Base-by-base conservation (phyloP, 1,140 invertebrate species). In the Sycophila sp. region DNA sequence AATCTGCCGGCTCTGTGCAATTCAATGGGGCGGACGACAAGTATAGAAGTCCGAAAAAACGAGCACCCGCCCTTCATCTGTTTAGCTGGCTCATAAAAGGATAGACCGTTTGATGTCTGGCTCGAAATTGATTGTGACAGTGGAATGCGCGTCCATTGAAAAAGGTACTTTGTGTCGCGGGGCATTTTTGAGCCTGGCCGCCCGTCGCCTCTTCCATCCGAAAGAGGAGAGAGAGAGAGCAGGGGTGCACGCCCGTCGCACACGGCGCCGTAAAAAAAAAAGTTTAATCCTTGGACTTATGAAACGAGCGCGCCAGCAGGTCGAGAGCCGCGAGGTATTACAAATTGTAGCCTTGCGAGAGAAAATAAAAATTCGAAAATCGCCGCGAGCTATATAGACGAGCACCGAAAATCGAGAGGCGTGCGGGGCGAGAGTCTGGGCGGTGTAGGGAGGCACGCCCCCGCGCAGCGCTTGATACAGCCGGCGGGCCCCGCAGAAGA, bases 101-200 rank as follows among this genome's bases (percentile, higher is more conserved):
- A 32, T 59, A 30, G 30, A 24, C 34, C 53, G 45, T 38, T 55
- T 40, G 32, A 58, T 64, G 51, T 49, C 49, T 30, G 28, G 24
- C 28, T 38, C 22, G 26, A 62, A 68, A 64, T 69, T 69, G 51
- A 64, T 63, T 59, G 36, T 68, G 56, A 64, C 71, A 64, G 38
- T 40, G 65, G 60, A 64, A 69, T 67, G 64, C 53, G 32, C 42
- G 28, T 24, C 59, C 55, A 64, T 69, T 69, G 34, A 60, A 69
- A 59, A 60, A 49, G 8, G 28, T 47, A 42, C 24, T 24, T 58
- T 55, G 49, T 28, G 49, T 42, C 49, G 55, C 13, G 5, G n/a
- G n/a, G 34, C 5, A 26, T 38, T 53, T 32, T 7, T 8, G 47
- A 15, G 30, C 15, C 34, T 36, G 24, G 26, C 10, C 24, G 17